These are phyloP conservation scores for Nomia melanderi DNA, from an alignment of 1,140 invertebrate species.

Conservation along the genomic window DNA sequence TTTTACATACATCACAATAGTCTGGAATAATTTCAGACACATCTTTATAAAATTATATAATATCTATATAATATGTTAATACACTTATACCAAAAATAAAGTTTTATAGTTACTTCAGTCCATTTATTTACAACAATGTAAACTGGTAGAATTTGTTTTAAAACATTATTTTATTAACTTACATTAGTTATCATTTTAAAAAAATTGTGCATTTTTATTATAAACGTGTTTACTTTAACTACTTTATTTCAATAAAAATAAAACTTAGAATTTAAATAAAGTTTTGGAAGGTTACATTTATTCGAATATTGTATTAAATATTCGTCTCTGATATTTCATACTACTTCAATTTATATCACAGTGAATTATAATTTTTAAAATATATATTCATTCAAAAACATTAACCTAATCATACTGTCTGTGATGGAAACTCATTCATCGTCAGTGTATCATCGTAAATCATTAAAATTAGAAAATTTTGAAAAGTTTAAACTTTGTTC, in stretches of 20 bases:
- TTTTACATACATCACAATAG: constrained; percentile 12
- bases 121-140: neutral
- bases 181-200: neutral
- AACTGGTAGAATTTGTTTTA: neutral
- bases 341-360: too few relatives aligned
- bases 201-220: too few relatives aligned
- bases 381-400: too few relatives aligned
- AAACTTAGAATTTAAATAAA: too few relatives aligned
- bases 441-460: neutral
- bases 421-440: constrained; percentile 26
- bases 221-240: too few relatives aligned
- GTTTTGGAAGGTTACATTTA: too few relatives aligned
- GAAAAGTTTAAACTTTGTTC: constrained; percentile 38
- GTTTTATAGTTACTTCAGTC: neutral
- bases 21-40: constrained; percentile 14
- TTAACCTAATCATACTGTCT: too few relatives aligned
- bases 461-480: constrained; percentile 34
- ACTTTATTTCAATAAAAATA: too few relatives aligned
- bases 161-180: neutral
- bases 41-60: constrained; percentile 28
- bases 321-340: too few relatives aligned
- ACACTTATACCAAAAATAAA: constrained; percentile 25
- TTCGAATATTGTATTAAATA: too few relatives aligned
- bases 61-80: neutral
- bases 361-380: too few relatives aligned